Conservation (phyloP, 2,797 vertebrate genomes). For the Sebastes miniatus region DNA sequence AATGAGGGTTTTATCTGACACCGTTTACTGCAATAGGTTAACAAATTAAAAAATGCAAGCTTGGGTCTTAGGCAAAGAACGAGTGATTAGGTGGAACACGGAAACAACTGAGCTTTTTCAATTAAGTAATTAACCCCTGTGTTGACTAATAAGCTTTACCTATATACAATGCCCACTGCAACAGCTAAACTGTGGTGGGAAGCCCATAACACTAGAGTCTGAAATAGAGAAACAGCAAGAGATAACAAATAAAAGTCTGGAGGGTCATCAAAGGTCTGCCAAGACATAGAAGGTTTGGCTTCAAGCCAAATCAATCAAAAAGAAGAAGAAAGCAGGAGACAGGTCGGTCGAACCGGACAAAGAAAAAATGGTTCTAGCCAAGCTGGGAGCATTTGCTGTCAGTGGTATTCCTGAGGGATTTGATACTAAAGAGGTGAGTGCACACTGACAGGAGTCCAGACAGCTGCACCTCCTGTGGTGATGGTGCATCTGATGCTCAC, state of each 20-base stretch:
- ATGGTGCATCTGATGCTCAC: background rate
- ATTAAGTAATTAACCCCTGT: background rate
- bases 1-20: background rate
- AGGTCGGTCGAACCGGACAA: background rate
- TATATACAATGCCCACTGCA: background rate
- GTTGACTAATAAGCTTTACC: background rate
- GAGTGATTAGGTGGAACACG: background rate
- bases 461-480: background rate
- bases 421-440: background rate
- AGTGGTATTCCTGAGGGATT: background rate
- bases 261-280: background rate
- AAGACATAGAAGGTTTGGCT: background rate
- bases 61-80: background rate
- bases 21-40: background rate
- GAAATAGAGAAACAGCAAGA: background rate
- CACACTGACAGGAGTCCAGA: background rate
- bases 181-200: too few species aligned
- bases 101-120: background rate
- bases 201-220: background rate
- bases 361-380: background rate
- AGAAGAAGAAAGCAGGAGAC: background rate
- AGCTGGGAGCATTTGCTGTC: constrained; percentile 1
- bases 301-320: background rate
- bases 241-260: background rate
- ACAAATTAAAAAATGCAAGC: background rate